Evolutionary conservation across 1,140 invertebrate species (phyloP).

Genomic region (Drosophila equinoxialis): DNA sequence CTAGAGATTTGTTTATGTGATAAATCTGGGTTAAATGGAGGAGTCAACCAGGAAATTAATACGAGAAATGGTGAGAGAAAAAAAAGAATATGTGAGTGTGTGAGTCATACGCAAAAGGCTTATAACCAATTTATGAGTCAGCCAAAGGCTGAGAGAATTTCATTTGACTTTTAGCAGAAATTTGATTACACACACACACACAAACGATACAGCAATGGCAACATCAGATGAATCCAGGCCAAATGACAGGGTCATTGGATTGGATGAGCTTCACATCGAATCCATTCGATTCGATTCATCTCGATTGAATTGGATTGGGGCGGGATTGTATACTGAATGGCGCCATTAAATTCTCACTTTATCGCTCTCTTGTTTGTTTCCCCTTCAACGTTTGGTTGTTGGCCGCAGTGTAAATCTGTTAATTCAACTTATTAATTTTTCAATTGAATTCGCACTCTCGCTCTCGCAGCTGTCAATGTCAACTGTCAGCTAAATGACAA

Average conservation of each 20-base stretch:
- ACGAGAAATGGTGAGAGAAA: background rate
- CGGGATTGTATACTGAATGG: conserved; percentile 4
- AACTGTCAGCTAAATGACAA: conserved; percentile 29
- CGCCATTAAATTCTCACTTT: conserved; percentile 46
- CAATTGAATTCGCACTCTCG: conserved; percentile 54
- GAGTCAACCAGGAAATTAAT: conserved; percentile 11
- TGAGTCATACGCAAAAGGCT: background rate
- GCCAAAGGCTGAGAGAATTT: background rate
- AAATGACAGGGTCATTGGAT: conserved; percentile 14
- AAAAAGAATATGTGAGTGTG: background rate
- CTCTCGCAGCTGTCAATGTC: conserved; percentile 42
- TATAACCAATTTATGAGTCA: conserved; percentile 9
- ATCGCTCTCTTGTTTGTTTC: conserved; percentile 29
- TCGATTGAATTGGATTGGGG: background rate
- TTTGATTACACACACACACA: background rate
- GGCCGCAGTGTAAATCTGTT: conserved; percentile 46
- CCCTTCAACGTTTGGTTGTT: background rate
- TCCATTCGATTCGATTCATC: background rate
- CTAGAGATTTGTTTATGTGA: conserved; percentile 6
- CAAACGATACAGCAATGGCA: too few relatives aligned
- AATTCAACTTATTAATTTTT: conserved; percentile 71
- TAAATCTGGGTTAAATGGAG: conserved; percentile 10
- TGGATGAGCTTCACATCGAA: background rate
- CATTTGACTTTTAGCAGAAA: conserved; percentile 6
- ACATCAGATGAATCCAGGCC: background rate